Percentiles rank a stretch among this genome's conserved stretches.
Evolutionary conservation across 2,113 vertebrate species (phyloP).

Genomic region (Camelus dromedarius): DNA sequence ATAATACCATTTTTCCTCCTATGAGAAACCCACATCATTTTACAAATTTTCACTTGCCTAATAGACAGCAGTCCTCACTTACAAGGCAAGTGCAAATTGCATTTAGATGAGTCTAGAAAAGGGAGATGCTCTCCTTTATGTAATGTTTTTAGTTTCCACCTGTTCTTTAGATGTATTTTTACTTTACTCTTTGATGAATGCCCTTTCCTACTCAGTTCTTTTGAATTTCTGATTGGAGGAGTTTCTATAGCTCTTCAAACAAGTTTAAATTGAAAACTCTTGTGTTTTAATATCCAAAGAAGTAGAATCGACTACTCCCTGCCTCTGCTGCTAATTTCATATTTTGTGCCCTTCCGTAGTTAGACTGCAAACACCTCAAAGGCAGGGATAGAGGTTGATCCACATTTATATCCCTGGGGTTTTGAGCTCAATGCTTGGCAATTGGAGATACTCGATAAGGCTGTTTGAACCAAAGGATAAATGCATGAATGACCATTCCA

Average conservation of each 20-base stretch:
- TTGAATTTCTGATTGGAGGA: not conserved
- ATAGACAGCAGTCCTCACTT: not conserved
- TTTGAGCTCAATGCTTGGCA: not conserved
- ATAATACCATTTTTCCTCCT: not conserved
- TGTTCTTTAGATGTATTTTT: constrained; percentile 30
- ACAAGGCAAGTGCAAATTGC: not conserved
- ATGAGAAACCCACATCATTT: constrained; percentile 8
- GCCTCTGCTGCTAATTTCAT: not conserved
- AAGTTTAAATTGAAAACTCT: not conserved
- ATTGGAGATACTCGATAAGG: not conserved
- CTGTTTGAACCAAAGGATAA: not conserved
- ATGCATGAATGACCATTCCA: not conserved
- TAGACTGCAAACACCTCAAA: not conserved
- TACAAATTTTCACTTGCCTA: constrained; percentile 16
- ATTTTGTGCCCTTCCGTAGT: not conserved
- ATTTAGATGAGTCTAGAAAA: not conserved
- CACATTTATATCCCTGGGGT: not conserved
- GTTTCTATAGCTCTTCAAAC: not conserved
- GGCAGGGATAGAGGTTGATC: not conserved
- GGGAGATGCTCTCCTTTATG: not conserved
- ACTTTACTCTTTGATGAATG: not conserved
- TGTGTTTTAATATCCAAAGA: not conserved
- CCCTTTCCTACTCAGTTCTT: not conserved
- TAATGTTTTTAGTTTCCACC: not conserved
- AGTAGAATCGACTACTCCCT: not conserved